Evolutionary conservation across 2,888 invertebrate species (phyloP).

Genomic region (Mimas tiliae): DNA sequence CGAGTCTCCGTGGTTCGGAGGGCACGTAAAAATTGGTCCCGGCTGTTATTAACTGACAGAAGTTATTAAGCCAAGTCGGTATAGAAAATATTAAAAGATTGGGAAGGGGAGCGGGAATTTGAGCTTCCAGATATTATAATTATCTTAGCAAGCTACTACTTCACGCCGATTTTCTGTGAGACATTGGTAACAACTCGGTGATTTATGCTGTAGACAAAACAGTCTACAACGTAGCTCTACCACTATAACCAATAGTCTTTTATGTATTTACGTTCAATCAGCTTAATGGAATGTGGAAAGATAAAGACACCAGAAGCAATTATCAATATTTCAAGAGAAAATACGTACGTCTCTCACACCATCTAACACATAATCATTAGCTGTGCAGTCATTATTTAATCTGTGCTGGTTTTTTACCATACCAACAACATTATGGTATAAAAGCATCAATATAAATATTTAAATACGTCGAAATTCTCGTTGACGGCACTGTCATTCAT

Average conservation of each 20-base stretch:
- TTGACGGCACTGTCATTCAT: slow-evolving; percentile 56
- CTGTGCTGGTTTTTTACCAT: slow-evolving; percentile 30
- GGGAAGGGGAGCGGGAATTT: no score
- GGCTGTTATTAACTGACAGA: no score
- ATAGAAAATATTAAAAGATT: no score
- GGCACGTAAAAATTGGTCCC: no score
- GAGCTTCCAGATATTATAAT: no score
- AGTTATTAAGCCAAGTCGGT: no score
- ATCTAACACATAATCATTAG: slow-evolving; percentile 31
- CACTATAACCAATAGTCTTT: neutral
- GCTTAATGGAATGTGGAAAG: slow-evolving; percentile 11
- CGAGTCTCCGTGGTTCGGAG: no score
- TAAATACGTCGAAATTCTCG: slow-evolving; percentile 50
- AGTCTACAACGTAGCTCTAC: no score
- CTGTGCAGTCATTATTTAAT: slow-evolving; percentile 31
- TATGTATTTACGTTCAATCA: slow-evolving; percentile 10
- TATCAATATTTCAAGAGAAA: slow-evolving; percentile 29
- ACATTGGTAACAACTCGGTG: no score
- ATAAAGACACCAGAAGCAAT: slow-evolving; percentile 21
- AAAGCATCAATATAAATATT: slow-evolving; percentile 52
- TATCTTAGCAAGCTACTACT: no score
- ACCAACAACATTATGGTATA: slow-evolving; percentile 36
- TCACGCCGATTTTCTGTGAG: no score
- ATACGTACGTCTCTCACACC: slow-evolving; percentile 26
- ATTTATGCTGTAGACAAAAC: no score